Conservation (phyloP, 2,797 vertebrate species). For the Neomorphus geoffroyi region DNA sequence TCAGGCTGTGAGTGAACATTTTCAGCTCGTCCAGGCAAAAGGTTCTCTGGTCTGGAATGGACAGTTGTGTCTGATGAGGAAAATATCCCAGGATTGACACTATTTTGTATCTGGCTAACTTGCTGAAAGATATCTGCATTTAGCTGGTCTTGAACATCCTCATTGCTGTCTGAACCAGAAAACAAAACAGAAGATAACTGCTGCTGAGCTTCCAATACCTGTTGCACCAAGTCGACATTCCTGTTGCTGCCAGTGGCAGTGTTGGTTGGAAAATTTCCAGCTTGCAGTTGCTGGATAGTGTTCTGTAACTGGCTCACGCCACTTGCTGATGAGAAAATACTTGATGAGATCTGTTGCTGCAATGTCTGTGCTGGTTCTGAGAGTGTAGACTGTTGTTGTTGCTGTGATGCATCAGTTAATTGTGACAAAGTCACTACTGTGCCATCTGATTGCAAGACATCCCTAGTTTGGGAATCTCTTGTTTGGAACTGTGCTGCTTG, state of each 20-base stretch:
- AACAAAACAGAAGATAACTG: constrained; percentile 92
- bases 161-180: constrained; percentile 85
- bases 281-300: constrained; percentile 93
- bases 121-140: constrained; percentile 89
- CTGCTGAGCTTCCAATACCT: constrained; percentile 86
- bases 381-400: constrained; percentile 67
- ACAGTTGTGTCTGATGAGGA: constrained; percentile 75
- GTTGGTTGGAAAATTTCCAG: constrained; percentile 83
- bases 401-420: constrained; percentile 80
- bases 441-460: constrained; percentile 80
- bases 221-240: constrained; percentile 86
- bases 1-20: constrained; percentile 80
- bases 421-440: constrained; percentile 85
- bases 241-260: constrained; percentile 75
- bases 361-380: constrained; percentile 79
- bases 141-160: constrained; percentile 92
- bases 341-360: constrained; percentile 81
- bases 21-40: constrained; percentile 77
- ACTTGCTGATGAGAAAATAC: constrained; percentile 85
- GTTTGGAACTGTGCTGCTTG: constrained; percentile 85
- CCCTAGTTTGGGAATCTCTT: constrained; percentile 84
- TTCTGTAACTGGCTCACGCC: constrained; percentile 91
- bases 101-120: constrained; percentile 80
- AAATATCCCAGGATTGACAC: constrained; percentile 75
- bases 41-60: constrained; percentile 75